Base-by-base conservation (phyloP, 2,888 invertebrate genomes). In the Smittia aterrima region DNA sequence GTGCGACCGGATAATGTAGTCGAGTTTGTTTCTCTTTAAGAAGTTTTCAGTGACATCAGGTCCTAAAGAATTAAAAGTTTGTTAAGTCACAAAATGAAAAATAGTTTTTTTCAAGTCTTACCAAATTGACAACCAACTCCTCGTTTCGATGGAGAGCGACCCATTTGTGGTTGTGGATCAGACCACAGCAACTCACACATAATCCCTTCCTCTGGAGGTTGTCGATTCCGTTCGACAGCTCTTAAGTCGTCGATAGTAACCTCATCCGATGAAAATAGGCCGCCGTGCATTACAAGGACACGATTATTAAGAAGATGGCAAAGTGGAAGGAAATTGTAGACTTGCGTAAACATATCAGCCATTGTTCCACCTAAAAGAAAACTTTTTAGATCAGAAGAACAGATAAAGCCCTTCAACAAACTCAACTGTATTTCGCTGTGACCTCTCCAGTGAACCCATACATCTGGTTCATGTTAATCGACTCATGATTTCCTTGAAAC, bases 171-270 rank as follows among this genome's bases (percentile, higher is more conserved):
- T 80, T 98, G 97, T 0, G 99, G 99, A 84, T 99, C 99, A 0
- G 97, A 97, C 99, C 99, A 99, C 18, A 99, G 86, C 73, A 99
- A 85, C 82, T 99, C 99, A 82, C 98, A 99, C 99, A 99, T 99
- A 76, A 93, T 87, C 76, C 97, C 97, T 79, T 95, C 95, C 79
- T 97, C 98, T 0, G 99, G 98, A 1, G 99, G 99, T 81, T 99
- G 98, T 77, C 95, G 88, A 81, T 97, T 95, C 79, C 99, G 89
- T 76, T 97, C 92, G 75, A 95, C 91, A 77, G 88, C 88, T 70
- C 92, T 85, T 77, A 99, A 95, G 79, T 98, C 95, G 76, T 96
- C 92, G 73, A 99, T 85, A n/a, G 93, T 95, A 72, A 98, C 92
- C 79, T 91, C 90, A 80, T 98, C 96, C 77, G 89, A 89, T n/a